A percentile compares a stretch with the other conserved stretches of the same genome.
phyloP scores from a whole-genome alignment of 2,888 invertebrate genomes.

The Ferrisia virgata region DNA sequence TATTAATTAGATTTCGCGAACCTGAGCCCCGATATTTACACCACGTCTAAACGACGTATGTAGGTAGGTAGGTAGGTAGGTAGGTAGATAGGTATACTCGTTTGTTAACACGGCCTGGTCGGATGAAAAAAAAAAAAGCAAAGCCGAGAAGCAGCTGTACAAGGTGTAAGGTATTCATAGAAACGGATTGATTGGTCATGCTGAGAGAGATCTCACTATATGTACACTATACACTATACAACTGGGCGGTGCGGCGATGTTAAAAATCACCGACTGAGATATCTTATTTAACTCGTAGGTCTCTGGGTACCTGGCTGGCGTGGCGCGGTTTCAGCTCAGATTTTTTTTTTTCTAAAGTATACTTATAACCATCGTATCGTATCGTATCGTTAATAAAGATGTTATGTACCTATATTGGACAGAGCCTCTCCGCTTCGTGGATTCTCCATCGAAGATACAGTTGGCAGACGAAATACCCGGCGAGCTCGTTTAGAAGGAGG shows the following conservation, averaged over 20 bases:
- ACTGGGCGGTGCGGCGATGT: neutral
- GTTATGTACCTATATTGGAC: neutral
- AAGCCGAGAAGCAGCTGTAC: neutral
- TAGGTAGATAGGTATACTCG: no score
- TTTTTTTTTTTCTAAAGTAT: no score
- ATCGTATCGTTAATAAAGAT: neutral
- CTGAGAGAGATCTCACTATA: neutral
- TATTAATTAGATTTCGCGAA: neutral
- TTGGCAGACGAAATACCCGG: neutral
- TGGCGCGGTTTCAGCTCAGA: neutral
- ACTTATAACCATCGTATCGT: neutral
- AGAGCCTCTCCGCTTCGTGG: neutral
- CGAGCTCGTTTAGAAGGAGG: constrained; percentile 3
- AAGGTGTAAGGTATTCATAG: neutral
- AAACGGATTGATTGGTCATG: neutral
- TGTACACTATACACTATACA: neutral
- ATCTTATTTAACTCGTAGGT: neutral
- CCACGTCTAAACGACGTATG: neutral
- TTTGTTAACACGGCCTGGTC: neutral
- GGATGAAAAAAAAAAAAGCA: neutral
- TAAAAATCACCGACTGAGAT: neutral
- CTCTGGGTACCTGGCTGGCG: neutral
- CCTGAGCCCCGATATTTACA: neutral
- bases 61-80: no score
- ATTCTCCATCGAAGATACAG: neutral